phyloP scores from a whole-genome alignment of 2,113 vertebrate species.

The Trematomus loennbergii region DNA sequence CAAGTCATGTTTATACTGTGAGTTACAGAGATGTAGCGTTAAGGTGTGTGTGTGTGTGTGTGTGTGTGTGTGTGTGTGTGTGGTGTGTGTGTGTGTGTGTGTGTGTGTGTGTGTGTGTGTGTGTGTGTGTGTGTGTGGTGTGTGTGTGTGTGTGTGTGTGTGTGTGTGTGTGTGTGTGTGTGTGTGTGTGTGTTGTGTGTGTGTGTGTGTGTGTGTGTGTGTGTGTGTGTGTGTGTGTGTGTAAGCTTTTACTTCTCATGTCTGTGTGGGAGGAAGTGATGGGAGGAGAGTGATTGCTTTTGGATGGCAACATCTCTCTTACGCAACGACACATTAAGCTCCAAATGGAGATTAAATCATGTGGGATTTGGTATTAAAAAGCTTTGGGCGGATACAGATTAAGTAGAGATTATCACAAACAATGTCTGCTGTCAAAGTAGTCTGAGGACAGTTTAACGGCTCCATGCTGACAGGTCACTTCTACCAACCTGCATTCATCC shows the following conservation, averaged over 20 bases:
- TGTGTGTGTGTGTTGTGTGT: too few species aligned
- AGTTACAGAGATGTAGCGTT: too few species aligned
- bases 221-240: background rate
- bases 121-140: too few species aligned
- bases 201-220: background rate
- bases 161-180: too few species aligned
- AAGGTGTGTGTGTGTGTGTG: too few species aligned
- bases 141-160: too few species aligned
- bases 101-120: too few species aligned
- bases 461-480: background rate
- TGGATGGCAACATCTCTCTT: constrained; percentile 47
- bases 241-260: background rate
- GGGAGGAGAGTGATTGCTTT: constrained; percentile 24
- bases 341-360: constrained; percentile 66
- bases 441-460: constrained; percentile 25
- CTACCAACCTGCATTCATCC: background rate
- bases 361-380: constrained; percentile 60
- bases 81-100: too few species aligned
- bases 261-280: background rate
- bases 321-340: constrained; percentile 64
- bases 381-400: constrained; percentile 62
- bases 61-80: too few species aligned
- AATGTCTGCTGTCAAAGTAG: constrained; percentile 41
- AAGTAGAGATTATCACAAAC: constrained; percentile 63
- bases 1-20: background rate